Base-by-base conservation (phyloP, 1,140 invertebrate genomes). In the Nephila pilipes region DNA sequence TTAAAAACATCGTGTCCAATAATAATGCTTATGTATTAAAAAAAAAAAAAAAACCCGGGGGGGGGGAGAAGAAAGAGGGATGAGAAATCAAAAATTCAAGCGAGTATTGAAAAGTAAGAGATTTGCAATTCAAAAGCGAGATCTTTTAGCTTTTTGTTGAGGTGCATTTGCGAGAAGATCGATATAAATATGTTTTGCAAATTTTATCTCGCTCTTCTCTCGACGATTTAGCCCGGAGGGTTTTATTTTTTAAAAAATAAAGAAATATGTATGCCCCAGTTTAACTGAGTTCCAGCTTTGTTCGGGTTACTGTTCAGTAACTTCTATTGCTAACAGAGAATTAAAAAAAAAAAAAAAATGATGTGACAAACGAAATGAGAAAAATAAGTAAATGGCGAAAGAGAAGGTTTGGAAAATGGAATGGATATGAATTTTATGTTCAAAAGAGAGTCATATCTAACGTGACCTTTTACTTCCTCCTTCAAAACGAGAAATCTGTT, bases 1-100 rank as follows among this genome's bases (percentile, higher is more conserved):
- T 80, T 81, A 81, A 55, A 75, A 81, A 81, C 80, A 54, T 81
- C 80, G 38, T 81, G 80, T 81, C 80, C 46, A 81, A 81, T 81
- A 81, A 46, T 81, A 81, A 75, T 36, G 58, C 58, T 0, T 60
- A 5, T 22, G 58, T 22, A 8, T 46, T 4, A 10, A 46, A 38
- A 38, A 38, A 38, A 38, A 4, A 46, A 4, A 46, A 4, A 46
- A 46, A 46, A 16, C n/a, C n/a, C n/a, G n/a, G n/a, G n/a, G n/a
- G n/a, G n/a, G n/a, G n/a, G n/a, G n/a, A n/a, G n/a, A 25, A n/a
- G 0, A 12, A 36, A 16, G 29, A 29, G 10, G n/a, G 69, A 60
- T 5, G 32, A n/a, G 80, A 10, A 54, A 55, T 81, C 46, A 54
- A 54, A 81, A 81, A 81, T 81, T 81, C 46, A 81, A 54, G 46